phyloP scores from a whole-genome alignment of 2,888 invertebrate genomes.

The Cephus spinipes region DNA sequence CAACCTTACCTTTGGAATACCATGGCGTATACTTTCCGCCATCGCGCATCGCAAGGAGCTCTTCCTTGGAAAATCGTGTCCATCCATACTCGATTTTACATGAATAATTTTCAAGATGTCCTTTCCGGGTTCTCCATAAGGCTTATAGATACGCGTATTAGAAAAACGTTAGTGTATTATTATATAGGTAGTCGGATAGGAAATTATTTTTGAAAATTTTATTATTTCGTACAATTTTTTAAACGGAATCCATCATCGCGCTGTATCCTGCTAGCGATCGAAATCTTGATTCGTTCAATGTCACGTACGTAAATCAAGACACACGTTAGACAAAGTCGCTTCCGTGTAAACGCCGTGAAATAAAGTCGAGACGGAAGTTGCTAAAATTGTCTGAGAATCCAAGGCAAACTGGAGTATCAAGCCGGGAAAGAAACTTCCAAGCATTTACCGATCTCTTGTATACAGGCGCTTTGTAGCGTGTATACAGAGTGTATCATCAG shows the following conservation, averaged over 20 bases:
- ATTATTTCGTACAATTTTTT: background rate
- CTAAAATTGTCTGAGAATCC: constrained; percentile 26
- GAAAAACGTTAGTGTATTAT: background rate
- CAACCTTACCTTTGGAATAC: constrained; percentile 36
- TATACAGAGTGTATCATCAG: no score
- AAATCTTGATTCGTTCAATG: background rate
- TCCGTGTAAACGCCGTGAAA: background rate
- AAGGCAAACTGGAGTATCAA: constrained; percentile 33
- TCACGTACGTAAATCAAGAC: background rate
- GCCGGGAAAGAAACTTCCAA: constrained; percentile 18
- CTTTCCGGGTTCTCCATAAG: background rate
- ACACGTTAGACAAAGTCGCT: background rate
- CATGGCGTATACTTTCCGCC: constrained; percentile 40
- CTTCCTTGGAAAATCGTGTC: constrained; percentile 35
- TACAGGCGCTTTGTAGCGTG: no score
- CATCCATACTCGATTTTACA: constrained; percentile 33
- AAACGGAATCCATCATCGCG: background rate
- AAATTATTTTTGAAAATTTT: background rate
- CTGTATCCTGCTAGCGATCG: background rate
- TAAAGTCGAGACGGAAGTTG: constrained; percentile 18
- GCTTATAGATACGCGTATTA: background rate
- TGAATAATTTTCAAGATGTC: background rate
- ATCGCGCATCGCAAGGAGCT: constrained; percentile 43
- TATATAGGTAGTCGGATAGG: background rate
- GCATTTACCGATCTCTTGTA: constrained; percentile 24